Percentiles rank a stretch among this genome's conserved stretches.
phyloP scores from a whole-genome alignment of 1,140 invertebrate species.

The Gyrodactylus salaris region DNA sequence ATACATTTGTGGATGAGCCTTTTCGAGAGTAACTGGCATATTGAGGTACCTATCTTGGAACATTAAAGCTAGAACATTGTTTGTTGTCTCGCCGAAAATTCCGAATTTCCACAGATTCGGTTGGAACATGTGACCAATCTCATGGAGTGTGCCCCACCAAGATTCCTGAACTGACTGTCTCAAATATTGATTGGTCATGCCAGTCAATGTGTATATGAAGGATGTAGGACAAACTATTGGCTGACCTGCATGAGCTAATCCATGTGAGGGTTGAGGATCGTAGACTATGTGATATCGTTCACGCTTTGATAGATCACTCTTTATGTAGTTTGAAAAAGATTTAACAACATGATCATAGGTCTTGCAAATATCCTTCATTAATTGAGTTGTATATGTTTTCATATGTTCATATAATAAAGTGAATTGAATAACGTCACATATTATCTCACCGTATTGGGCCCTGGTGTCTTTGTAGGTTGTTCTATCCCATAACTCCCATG shows the following conservation, averaged over 20 bases:
- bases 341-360: not conserved
- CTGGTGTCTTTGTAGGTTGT: not conserved
- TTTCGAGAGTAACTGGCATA: too few species aligned
- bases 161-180: not conserved
- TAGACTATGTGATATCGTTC: not conserved
- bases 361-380: not conserved
- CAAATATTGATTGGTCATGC: not conserved
- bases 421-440: not conserved
- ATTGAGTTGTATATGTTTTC: not conserved
- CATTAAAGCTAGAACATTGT: not conserved
- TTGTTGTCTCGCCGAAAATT: not conserved
- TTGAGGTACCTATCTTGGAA: not conserved
- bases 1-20: not conserved
- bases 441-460: not conserved
- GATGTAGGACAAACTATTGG: not conserved
- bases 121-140: not conserved
- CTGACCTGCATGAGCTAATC: not conserved
- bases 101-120: not conserved
- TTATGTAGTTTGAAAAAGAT: not conserved
- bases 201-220: not conserved
- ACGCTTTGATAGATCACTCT: not conserved
- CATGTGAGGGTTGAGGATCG: not conserved
- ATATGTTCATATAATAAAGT: not conserved
- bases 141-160: not conserved
- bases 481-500: not conserved